Conservation (phyloP, 2,888 invertebrate species). For the Toxonevra muliebris region DNA sequence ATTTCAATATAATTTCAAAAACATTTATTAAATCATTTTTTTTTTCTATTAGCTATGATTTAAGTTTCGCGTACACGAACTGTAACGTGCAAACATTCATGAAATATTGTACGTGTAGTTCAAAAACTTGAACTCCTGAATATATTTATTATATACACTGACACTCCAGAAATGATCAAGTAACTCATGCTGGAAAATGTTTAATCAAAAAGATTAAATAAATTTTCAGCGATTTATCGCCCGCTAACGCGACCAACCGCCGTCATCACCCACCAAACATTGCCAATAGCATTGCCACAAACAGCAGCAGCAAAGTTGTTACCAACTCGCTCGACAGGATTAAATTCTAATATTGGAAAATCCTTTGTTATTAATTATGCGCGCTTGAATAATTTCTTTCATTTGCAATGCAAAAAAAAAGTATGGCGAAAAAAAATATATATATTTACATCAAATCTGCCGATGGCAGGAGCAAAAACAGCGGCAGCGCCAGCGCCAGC, state of each 20-base stretch:
- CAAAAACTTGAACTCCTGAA: too few relatives aligned
- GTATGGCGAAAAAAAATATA: conserved; percentile 17
- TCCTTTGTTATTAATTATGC: conserved; percentile 49
- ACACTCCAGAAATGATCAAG: background rate
- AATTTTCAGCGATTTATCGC: conserved; percentile 27
- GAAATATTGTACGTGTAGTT: too few relatives aligned
- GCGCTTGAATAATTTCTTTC: conserved; percentile 47
- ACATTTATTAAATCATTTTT: too few relatives aligned
- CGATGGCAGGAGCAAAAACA: background rate
- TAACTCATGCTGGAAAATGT: conserved; percentile 35
- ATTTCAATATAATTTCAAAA: too few relatives aligned
- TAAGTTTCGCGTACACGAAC: too few relatives aligned
- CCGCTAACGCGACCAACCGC: conserved; percentile 9
- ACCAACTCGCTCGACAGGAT: conserved; percentile 36
- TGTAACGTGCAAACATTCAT: too few relatives aligned
- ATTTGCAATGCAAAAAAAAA: conserved; percentile 31
- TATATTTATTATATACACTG: background rate
- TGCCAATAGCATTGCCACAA: background rate
- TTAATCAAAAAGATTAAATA: conserved; percentile 39
- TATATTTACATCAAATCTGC: conserved; percentile 7
- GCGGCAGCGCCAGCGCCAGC: background rate
- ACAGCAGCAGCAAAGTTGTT: conserved; percentile 17
- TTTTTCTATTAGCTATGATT: too few relatives aligned
- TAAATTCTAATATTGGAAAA: conserved; percentile 45
- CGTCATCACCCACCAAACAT: conserved; percentile 5